A percentile compares a stretch with the other conserved stretches of the same genome.
These are phyloP conservation scores for Ctenochaetus hawaiiensis DNA, from an alignment of 2,797 vertebrate genomes.

Conservation along the genomic window DNA sequence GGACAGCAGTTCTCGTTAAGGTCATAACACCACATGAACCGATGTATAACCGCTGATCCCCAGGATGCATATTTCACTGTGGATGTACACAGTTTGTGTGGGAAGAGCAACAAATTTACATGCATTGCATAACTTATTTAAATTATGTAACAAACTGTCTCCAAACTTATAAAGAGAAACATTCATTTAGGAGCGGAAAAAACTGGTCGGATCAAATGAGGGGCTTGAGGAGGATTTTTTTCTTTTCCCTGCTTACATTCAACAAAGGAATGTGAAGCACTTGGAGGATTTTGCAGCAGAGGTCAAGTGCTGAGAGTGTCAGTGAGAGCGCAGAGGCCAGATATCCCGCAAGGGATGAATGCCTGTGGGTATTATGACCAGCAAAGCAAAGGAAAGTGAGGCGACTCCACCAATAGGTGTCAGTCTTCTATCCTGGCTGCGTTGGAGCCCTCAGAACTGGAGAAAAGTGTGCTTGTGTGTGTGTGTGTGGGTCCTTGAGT, in stretches of 20 bases:
- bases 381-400: conserved; percentile 60
- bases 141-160: conserved; percentile 48
- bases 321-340: conserved; percentile 56
- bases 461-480: conserved; percentile 46
- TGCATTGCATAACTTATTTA: conserved; percentile 40
- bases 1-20: conserved; percentile 20
- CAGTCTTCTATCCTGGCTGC: conserved; percentile 76
- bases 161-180: conserved; percentile 46
- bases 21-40: conserved; percentile 36
- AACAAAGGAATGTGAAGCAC: conserved; percentile 70
- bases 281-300: conserved; percentile 62
- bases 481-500: conserved; percentile 28
- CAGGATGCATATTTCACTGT: conserved; percentile 22
- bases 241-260: conserved; percentile 28
- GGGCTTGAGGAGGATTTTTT: conserved; percentile 29
- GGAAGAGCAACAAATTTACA: conserved; percentile 47
- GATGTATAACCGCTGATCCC: conserved; percentile 9
- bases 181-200: conserved; percentile 45
- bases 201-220: conserved; percentile 46
- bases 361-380: conserved; percentile 64
- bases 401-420: conserved; percentile 81
- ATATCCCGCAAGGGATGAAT: conserved; percentile 52
- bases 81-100: conserved; percentile 47
- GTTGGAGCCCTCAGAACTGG: conserved; percentile 23
- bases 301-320: conserved; percentile 65